A percentile compares a stretch with the other conserved stretches of the same genome.
Evolutionary conservation across 2,888 invertebrate species (phyloP).

Genomic region (Drosophila aldrichi): DNA sequence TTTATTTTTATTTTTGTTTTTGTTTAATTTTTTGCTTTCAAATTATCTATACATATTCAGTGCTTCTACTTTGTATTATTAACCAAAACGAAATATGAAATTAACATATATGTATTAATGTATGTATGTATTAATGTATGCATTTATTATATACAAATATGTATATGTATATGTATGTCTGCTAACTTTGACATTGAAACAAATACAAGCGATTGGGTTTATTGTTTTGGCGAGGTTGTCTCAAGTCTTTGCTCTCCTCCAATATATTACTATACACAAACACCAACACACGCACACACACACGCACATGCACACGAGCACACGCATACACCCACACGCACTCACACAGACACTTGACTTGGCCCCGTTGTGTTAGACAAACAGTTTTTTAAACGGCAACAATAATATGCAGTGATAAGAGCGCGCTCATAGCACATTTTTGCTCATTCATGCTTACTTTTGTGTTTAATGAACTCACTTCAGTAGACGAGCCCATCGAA

Average conservation of each 20-base stretch:
- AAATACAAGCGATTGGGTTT: slow-evolving; percentile 28
- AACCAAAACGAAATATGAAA: slow-evolving; percentile 18
- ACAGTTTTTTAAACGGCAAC: slow-evolving; percentile 28
- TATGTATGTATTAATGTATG: background rate
- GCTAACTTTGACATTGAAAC: slow-evolving; percentile 43
- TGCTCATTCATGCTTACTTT: slow-evolving; percentile 60
- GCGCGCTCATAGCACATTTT: slow-evolving; percentile 1
- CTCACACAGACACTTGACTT: slow-evolving; percentile 8
- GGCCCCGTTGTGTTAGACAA: slow-evolving; percentile 8
- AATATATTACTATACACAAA: slow-evolving; percentile 1
- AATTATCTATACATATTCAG: slow-evolving; percentile 6
- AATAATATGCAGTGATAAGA: slow-evolving; percentile 39
- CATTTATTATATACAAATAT: slow-evolving; percentile 3
- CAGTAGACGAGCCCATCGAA: background rate
- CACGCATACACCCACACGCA: background rate
- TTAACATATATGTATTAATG: background rate
- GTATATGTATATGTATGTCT: too few species aligned
- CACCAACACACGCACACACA: background rate
- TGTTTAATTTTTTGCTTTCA: background rate
- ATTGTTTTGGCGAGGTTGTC: slow-evolving; percentile 8
- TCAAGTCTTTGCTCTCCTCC: background rate
- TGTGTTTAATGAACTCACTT: slow-evolving; percentile 24
- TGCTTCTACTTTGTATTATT: slow-evolving; percentile 31
- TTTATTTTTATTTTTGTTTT: too few species aligned
- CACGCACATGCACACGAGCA: background rate